phyloP scores from a whole-genome alignment of 2,888 invertebrate species.

The Lepas anatifera region DNA sequence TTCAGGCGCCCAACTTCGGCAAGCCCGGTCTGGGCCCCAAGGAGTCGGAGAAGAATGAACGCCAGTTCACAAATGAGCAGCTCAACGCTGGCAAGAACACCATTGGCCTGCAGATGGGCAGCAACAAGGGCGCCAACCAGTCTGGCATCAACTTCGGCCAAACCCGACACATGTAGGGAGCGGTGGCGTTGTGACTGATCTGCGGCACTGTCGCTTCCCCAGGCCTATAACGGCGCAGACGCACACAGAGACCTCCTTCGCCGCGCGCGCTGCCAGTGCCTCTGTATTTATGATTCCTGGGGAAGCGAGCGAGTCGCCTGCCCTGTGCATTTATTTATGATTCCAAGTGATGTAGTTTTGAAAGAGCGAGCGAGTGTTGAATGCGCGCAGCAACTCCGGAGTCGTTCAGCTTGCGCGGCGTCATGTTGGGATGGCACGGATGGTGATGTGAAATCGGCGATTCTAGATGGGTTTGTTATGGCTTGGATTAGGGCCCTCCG shows the following conservation, averaged over 20 bases:
- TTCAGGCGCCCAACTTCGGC: constrained; percentile 34
- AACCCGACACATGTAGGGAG: constrained; percentile 90
- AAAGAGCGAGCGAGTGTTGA: background rate
- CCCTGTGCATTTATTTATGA: background rate
- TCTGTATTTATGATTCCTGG: constrained; percentile 5
- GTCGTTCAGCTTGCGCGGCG: too few relatives aligned
- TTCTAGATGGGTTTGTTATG: background rate
- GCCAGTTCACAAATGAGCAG: constrained; percentile 89
- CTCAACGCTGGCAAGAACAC: constrained; percentile 82
- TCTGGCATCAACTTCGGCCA: constrained; percentile 94
- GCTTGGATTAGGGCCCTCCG: background rate
- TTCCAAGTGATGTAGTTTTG: background rate
- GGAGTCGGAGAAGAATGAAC: constrained; percentile 88
- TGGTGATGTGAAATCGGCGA: background rate
- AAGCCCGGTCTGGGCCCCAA: constrained; percentile 82
- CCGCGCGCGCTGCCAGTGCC: background rate
- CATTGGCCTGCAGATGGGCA: constrained; percentile 90
- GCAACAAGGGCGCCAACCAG: constrained; percentile 94
- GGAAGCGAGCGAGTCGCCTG: background rate
- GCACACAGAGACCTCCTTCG: too few relatives aligned
- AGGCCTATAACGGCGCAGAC: too few relatives aligned
- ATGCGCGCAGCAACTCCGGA: too few relatives aligned
- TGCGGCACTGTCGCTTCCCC: too few relatives aligned
- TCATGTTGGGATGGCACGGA: background rate
- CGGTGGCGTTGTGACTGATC: too few relatives aligned